Evolutionary conservation across 2,113 vertebrate genomes (phyloP).

Genomic region (Actenoides hombroni): DNA sequence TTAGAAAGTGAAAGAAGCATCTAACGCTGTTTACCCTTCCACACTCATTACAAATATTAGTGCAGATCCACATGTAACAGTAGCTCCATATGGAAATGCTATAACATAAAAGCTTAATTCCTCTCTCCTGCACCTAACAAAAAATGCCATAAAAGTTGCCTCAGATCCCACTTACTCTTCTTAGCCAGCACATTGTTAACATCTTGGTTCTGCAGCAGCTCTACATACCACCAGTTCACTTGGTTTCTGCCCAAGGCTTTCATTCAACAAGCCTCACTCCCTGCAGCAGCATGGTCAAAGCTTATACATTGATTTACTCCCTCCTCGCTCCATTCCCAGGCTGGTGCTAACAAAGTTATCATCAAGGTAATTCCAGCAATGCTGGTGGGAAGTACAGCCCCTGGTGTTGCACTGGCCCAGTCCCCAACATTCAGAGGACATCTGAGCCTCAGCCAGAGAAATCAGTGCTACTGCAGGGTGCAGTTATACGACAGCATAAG

Average conservation of each 20-base stretch:
- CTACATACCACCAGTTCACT: not conserved
- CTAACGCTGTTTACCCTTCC: not conserved
- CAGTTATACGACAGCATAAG: fast-evolving
- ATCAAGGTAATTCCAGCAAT: not conserved
- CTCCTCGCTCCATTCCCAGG: not conserved
- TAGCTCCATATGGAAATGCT: not conserved
- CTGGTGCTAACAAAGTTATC: fast-evolving
- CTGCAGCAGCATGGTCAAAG: not conserved
- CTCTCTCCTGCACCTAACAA: not conserved
- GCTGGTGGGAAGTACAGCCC: not conserved
- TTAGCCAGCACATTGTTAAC: not conserved
- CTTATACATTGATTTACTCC: fast-evolving
- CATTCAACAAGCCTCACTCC: not conserved
- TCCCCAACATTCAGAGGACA: not conserved
- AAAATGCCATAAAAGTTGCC: not conserved
- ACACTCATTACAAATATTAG: not conserved
- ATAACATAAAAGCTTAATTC: not conserved
- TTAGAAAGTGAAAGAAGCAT: not conserved
- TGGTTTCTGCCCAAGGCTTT: not conserved
- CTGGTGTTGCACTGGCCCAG: not conserved
- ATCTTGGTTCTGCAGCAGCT: not conserved
- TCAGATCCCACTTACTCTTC: not conserved
- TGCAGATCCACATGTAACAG: not conserved
- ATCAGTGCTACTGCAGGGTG: not conserved
- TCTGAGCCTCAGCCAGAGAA: not conserved